phyloP scores from a whole-genome alignment of 1,140 invertebrate species.

The Drosophila pseudoobscura region DNA sequence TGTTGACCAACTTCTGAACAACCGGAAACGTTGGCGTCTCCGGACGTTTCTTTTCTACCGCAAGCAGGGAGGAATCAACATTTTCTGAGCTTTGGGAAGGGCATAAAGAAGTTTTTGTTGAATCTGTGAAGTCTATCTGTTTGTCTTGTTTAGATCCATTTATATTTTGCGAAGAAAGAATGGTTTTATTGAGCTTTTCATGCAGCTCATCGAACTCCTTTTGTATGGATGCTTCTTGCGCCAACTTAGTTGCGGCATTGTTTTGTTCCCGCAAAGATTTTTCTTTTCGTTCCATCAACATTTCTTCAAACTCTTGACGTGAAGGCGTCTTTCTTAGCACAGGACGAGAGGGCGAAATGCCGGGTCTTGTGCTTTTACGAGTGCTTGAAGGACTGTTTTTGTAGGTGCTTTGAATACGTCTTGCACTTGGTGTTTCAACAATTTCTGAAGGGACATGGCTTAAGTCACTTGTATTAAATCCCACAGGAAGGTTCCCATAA shows the following conservation, averaged over 20 bases:
- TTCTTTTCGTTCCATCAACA: constrained; percentile 60
- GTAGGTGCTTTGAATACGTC: neutral
- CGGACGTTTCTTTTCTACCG: constrained; percentile 84
- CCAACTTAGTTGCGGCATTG: constrained; percentile 21
- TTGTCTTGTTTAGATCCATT: constrained; percentile 7
- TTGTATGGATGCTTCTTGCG: constrained; percentile 35
- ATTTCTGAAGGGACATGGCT: constrained; percentile 35
- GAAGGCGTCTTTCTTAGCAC: constrained; percentile 56
- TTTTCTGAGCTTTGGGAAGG: constrained; percentile 17
- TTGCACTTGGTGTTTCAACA: constrained; percentile 1
- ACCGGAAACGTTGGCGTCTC: constrained; percentile 94
- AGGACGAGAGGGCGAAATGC: constrained; percentile 47
- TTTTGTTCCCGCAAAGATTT: constrained; percentile 39
- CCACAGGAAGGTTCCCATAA: constrained; percentile 85
- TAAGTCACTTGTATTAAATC: constrained; percentile 40
- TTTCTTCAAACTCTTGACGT: constrained; percentile 63
- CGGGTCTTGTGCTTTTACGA: constrained; percentile 46
- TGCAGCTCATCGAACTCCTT: constrained; percentile 49
- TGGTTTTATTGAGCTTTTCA: constrained; percentile 54
- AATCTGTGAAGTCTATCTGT: constrained; percentile 17
- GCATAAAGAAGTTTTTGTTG: constrained; percentile 56
- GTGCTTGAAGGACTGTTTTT: constrained; percentile 28
- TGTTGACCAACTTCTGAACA: constrained; percentile 38
- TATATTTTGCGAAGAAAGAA: constrained; percentile 4
- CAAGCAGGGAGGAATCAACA: constrained; percentile 34